Conservation (phyloP, 2,888 invertebrate genomes). For the Drosophila barbarae region DNA sequence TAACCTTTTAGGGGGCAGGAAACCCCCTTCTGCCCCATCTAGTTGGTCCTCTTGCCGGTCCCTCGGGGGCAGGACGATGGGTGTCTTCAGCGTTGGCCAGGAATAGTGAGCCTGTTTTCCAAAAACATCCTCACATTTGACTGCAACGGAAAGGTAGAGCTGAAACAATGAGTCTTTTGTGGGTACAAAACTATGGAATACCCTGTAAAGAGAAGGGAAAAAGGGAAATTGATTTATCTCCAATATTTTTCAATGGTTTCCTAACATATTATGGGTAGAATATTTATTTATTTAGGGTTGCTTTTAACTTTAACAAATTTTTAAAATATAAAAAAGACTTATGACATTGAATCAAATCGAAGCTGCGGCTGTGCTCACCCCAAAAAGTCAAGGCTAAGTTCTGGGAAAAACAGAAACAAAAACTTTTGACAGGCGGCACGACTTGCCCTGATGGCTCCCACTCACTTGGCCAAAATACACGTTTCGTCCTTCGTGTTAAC, state of each 20-base stretch:
- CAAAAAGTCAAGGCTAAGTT: background rate
- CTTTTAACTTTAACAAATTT: too few species aligned
- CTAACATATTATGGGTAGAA: too few species aligned
- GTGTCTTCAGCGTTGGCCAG: constrained; percentile 22
- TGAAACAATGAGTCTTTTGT: background rate
- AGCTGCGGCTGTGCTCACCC: background rate
- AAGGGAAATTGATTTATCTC: background rate
- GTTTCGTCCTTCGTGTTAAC: constrained; percentile 37
- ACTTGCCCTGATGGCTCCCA: constrained; percentile 36
- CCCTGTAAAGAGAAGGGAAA: background rate
- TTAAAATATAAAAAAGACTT: too few species aligned
- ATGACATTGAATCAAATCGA: background rate
- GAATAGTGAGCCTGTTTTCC: constrained; percentile 18
- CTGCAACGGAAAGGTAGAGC: constrained; percentile 17
- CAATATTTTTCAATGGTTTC: background rate
- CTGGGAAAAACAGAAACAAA: constrained; percentile 21
- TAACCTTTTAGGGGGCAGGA: constrained; percentile 19
- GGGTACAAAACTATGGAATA: background rate
- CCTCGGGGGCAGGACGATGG: constrained; percentile 11
- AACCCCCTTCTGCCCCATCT: background rate
- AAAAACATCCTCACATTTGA: constrained; percentile 26
- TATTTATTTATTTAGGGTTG: too few species aligned
- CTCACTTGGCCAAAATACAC: constrained; percentile 32
- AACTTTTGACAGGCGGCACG: constrained; percentile 37
- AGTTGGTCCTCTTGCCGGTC: constrained; percentile 10